Percentiles rank a stretch among this genome's conserved stretches.
Evolutionary conservation across 2,888 invertebrate genomes (phyloP).

Genomic region (Lochmaea crataegi): DNA sequence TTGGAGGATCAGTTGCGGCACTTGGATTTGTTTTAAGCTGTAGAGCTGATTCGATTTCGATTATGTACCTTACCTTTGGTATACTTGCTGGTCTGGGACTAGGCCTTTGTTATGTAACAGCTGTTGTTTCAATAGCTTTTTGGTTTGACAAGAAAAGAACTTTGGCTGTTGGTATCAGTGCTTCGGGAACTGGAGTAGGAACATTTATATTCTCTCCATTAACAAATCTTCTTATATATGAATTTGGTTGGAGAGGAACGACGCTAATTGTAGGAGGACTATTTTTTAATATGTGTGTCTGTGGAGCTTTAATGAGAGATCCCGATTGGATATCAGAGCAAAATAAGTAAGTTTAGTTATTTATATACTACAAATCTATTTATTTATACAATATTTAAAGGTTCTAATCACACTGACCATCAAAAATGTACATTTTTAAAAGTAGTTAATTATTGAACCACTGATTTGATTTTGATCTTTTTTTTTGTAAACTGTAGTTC

Average conservation of each 20-base stretch:
- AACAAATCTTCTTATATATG: conserved; percentile 80
- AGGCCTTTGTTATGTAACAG: conserved; percentile 88
- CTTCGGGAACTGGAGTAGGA: conserved; percentile 91
- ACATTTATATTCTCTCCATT: conserved; percentile 90
- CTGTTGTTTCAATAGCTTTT: conserved; percentile 91
- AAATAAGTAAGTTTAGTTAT: conserved; percentile 55
- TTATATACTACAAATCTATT: too few relatives aligned
- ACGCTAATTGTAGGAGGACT: conserved; percentile 83
- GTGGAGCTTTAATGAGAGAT: conserved; percentile 88
- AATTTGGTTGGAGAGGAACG: conserved; percentile 87
- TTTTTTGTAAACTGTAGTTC: too few relatives aligned
- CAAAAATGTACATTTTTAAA: too few relatives aligned
- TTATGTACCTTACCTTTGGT: conserved; percentile 88
- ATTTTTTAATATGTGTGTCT: conserved; percentile 86
- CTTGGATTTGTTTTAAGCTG: conserved; percentile 82
- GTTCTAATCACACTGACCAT: too few relatives aligned
- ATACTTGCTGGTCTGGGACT: conserved; percentile 86
- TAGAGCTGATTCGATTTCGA: conserved; percentile 76
- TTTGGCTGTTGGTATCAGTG: conserved; percentile 87
- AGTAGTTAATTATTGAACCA: too few relatives aligned
- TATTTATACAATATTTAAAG: too few relatives aligned
- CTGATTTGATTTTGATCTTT: too few relatives aligned
- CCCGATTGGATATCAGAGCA: conserved; percentile 85
- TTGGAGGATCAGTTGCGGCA: conserved; percentile 79
- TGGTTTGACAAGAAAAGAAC: conserved; percentile 92